These are phyloP conservation scores for Heteromyza rotundicornis DNA, from an alignment of 2,888 invertebrate genomes.

Conservation along the genomic window DNA sequence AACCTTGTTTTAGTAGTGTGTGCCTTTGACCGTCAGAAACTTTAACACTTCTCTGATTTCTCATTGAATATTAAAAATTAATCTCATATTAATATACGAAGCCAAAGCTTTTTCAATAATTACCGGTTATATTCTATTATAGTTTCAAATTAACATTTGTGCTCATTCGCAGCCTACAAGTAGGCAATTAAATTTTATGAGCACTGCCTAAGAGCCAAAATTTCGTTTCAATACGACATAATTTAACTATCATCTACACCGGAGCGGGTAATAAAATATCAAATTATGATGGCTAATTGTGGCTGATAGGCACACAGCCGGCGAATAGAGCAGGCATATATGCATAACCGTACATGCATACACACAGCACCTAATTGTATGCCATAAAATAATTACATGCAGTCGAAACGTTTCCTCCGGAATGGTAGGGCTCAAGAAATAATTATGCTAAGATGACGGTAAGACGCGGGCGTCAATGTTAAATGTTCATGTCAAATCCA, in stretches of 20 bases:
- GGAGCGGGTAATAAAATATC: background rate
- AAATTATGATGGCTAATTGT: background rate
- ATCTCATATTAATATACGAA: no score
- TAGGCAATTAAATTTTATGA: background rate
- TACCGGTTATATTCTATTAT: no score
- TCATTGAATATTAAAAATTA: no score
- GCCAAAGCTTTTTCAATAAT: no score
- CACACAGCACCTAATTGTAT: conserved; percentile 43
- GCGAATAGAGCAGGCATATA: background rate
- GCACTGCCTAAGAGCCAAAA: background rate
- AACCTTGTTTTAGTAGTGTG: no score
- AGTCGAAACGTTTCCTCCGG: background rate
- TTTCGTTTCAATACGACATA: background rate
- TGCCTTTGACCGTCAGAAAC: no score
- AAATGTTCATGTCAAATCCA: background rate
- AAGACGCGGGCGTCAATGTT: background rate
- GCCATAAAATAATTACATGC: conserved; percentile 51
- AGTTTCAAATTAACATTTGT: no score
- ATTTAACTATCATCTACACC: background rate
- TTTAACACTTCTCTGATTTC: no score
- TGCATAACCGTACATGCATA: background rate
- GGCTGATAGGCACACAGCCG: background rate
- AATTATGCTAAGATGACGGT: background rate
- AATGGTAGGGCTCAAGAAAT: background rate
- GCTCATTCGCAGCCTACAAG: no score